These are phyloP conservation scores for Manduca sexta DNA, from an alignment of 1,140 invertebrate genomes.

Conservation along the genomic window DNA sequence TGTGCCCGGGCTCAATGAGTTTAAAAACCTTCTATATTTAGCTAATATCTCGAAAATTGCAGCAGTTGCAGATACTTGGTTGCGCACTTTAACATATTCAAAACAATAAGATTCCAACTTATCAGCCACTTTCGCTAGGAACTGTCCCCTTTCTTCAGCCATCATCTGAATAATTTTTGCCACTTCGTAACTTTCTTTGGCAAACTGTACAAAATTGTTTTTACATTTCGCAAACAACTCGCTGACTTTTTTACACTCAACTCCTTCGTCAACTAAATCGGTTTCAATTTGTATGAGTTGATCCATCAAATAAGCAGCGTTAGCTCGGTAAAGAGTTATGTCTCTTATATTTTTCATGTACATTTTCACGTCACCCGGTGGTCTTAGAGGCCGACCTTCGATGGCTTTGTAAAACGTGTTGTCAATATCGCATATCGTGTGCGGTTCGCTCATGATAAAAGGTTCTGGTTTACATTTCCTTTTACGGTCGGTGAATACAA, in stretches of 20 bases:
- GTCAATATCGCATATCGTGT: conserved; percentile 28
- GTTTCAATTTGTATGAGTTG: conserved; percentile 25
- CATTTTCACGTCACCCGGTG: conserved; percentile 22
- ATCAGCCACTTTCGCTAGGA: conserved; percentile 11
- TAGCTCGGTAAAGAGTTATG: conserved; percentile 19
- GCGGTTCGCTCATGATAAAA: conserved; percentile 11
- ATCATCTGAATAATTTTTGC: conserved; percentile 12
- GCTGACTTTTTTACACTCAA: conserved; percentile 10
- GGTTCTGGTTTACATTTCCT: conserved; percentile 11
- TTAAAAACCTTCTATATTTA: conserved; percentile 25
- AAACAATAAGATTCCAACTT: conserved; percentile 17
- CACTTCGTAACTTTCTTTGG: conserved; percentile 14
- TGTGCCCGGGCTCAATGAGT: conserved; percentile 14
- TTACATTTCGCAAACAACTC: conserved; percentile 6
- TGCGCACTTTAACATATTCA: conserved; percentile 17
- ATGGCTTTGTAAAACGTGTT: conserved; percentile 23
- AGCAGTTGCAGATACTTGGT: conserved; percentile 13
- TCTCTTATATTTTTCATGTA: conserved; percentile 25
- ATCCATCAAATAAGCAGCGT: conserved; percentile 22
- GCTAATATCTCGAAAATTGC: conserved; percentile 21
- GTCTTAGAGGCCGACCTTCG: conserved; percentile 25
- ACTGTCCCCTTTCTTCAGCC: conserved; percentile 5
- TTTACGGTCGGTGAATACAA: conserved; percentile 1
- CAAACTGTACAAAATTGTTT: conserved; percentile 19
- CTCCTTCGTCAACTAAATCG: conserved; percentile 7